phyloP scores from a whole-genome alignment of 2,888 invertebrate species.

The Amblyteles armatorius region DNA sequence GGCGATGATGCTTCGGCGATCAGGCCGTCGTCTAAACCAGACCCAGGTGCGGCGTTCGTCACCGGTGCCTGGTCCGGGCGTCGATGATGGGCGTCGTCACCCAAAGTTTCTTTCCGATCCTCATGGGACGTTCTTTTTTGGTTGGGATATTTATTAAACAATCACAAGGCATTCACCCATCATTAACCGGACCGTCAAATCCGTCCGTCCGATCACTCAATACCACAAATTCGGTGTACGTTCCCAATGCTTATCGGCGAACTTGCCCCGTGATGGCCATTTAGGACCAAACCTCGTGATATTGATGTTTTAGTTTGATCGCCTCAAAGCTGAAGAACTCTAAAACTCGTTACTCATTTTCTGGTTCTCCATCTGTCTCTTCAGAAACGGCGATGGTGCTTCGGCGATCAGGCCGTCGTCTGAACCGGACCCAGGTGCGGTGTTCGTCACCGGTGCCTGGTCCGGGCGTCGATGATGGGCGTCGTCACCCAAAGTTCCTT shows the following conservation, averaged over 20 bases:
- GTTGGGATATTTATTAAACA: conserved; percentile 3
- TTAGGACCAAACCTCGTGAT: neutral
- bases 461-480: neutral
- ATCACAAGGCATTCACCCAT: too few relatives aligned
- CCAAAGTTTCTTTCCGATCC: neutral
- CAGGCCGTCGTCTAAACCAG: neutral
- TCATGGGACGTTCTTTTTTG: neutral
- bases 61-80: neutral
- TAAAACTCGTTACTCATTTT: neutral
- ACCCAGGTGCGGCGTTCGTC: neutral
- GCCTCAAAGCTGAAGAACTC: neutral
- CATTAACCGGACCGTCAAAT: conserved; percentile 4
- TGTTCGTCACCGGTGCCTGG: neutral
- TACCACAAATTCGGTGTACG: neutral
- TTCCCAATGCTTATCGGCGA: conserved; percentile 1
- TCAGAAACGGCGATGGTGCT: too few relatives aligned
- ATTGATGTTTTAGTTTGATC: neutral
- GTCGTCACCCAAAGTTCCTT: neutral
- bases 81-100: neutral
- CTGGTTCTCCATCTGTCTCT: neutral
- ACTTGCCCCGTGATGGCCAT: neutral
- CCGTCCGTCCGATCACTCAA: neutral
- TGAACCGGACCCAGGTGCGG: neutral
- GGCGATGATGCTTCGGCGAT: too few relatives aligned
- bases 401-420: neutral